Base-by-base conservation (phyloP, 2,888 invertebrate species). In the Trachelus stipa region DNA sequence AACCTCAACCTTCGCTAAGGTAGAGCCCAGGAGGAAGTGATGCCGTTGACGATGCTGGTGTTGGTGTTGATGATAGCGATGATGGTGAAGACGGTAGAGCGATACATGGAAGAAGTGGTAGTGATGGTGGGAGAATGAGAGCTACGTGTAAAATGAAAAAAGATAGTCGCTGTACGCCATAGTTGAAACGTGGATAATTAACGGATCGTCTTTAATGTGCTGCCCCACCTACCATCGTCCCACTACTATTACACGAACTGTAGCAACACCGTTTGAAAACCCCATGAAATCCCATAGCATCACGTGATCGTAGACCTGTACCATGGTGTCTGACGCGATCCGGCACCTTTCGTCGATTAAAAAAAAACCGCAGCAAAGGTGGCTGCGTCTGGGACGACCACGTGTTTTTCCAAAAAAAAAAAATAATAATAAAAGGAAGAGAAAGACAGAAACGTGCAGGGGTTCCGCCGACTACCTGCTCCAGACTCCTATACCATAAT, bases 101-200 rank as follows among this genome's bases (percentile, higher is more conserved):
- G 71, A 15, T 15, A n/a, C 37, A 1, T 23, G 74, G 56, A 71
- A 34, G 30, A 71, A 76, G 78, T 68, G 37, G 81, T 82, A 85
- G 83, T 83, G 71, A 56, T 68, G 78, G 40, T 37, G 73, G 68
- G 68, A 77, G 76, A 77, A 69, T 74, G 69, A 71, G 79, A 82
- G 81, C 79, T 81, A 81, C 81, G 80, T 78, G 82, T 85, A 85
- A 74, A 56, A 23, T 56, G 9, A 23, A 56, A 56, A 40, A 56
- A 9, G 23, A 71, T 71, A 31, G 31, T 71, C 31, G 71, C 31
- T 12, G 11, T 33, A 31, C 71, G 6, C 12, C 71, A 56, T 56
- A 34, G 71, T 31, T 23, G 11, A 71, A 71, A 71, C 71, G 71
- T 71, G 12, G 23, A 71, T 71, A 34, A 71, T 71, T 71, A 33